These are phyloP conservation scores for Nasonia oneida DNA, from an alignment of 2,888 invertebrate species.

Conservation along the genomic window DNA sequence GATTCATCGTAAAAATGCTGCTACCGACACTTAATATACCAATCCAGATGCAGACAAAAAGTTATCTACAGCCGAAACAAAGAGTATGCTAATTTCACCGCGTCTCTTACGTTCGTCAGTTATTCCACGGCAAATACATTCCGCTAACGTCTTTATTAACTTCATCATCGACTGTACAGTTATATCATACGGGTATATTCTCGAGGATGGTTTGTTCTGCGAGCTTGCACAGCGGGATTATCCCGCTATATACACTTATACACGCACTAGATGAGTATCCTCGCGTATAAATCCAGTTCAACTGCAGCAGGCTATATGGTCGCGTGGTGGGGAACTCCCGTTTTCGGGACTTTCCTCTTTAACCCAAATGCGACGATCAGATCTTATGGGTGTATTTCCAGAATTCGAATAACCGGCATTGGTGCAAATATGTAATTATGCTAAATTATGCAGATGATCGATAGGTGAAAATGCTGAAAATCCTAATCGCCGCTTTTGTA, in stretches of 20 bases:
- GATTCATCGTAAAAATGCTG: too few species aligned
- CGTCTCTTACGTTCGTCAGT: not conserved
- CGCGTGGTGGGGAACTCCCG: conserved; percentile 7
- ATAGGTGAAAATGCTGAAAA: too few species aligned
- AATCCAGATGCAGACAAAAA: not conserved
- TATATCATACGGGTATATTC: not conserved
- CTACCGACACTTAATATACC: not conserved
- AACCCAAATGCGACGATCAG: not conserved
- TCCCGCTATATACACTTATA: conserved; percentile 24
- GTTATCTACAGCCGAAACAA: not conserved
- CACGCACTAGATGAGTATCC: conserved; percentile 26
- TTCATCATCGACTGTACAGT: conserved; percentile 10
- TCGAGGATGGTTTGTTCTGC: not conserved
- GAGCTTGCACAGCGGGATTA: not conserved
- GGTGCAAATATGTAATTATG: not conserved
- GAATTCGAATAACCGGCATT: not conserved
- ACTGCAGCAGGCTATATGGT: not conserved
- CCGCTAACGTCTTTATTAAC: not conserved
- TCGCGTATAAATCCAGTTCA: conserved; percentile 15
- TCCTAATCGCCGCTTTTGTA: not conserved
- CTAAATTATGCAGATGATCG: not conserved
- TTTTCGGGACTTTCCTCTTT: conserved; percentile 28
- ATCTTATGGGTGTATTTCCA: not conserved
- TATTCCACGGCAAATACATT: not conserved
- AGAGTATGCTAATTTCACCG: conserved; percentile 4